These are phyloP conservation scores for Brachyrhaphis roseni DNA, from an alignment of 2,797 vertebrate genomes.

Conservation along the genomic window DNA sequence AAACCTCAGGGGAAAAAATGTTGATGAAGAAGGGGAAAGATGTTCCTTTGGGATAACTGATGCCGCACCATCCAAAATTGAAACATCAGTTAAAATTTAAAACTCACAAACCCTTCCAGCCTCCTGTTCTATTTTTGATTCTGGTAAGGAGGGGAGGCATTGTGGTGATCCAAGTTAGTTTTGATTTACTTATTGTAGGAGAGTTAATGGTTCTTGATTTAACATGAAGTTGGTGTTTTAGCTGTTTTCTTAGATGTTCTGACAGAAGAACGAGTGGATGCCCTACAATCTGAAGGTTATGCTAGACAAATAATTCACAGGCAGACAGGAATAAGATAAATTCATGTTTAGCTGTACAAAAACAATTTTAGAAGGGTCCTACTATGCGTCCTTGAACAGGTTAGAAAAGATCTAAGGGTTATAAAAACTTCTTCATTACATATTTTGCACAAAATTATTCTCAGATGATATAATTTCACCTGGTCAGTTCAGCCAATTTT, in stretches of 20 bases:
- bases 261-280: conserved; percentile 22
- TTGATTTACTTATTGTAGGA: conserved; percentile 27
- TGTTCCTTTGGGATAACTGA: conserved; percentile 15
- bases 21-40: conserved; percentile 24
- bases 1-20: conserved; percentile 45
- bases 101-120: conserved; percentile 20
- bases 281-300: conserved; percentile 23
- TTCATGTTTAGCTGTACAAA: conserved; percentile 5
- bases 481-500: too few species aligned
- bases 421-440: too few species aligned
- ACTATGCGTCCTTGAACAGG: too few species aligned
- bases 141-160: conserved; percentile 21
- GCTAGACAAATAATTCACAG: conserved; percentile 37
- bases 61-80: conserved; percentile 3
- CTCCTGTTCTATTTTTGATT: conserved; percentile 16
- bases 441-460: too few species aligned
- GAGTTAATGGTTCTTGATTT: conserved; percentile 22
- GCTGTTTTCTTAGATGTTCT: conserved; percentile 45
- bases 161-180: conserved; percentile 28
- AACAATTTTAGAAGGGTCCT: background rate
- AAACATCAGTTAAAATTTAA: conserved; percentile 23
- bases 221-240: conserved; percentile 28
- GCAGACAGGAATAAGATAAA: conserved; percentile 24
- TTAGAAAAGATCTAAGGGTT: too few species aligned
- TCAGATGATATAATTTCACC: too few species aligned